Evolutionary conservation across 2,797 vertebrate species (phyloP).

Genomic region (Melanotaenia trifasciata): DNA sequence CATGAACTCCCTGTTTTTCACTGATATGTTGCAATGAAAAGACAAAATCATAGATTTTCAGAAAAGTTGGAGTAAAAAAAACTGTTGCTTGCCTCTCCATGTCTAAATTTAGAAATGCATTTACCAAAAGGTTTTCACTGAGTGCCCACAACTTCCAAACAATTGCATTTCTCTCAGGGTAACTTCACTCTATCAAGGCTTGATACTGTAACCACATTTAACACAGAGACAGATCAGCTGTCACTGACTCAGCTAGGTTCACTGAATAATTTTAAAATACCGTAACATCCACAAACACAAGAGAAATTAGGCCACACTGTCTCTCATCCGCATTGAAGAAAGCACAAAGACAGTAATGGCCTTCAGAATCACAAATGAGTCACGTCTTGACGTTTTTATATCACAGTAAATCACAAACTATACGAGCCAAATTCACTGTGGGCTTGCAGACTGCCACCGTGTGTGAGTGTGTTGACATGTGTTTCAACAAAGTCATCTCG

Average conservation of each 20-base stretch:
- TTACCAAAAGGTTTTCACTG: conserved; percentile 16
- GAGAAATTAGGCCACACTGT: conserved; percentile 50
- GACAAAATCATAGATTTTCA: not conserved
- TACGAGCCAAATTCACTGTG: conserved; percentile 46
- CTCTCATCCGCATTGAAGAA: conserved; percentile 43
- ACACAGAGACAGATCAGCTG: conserved; percentile 31
- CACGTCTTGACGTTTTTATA: conserved; percentile 69
- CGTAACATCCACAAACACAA: conserved; percentile 47
- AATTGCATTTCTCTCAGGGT: not conserved
- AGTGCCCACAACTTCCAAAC: not conserved
- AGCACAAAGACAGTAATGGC: conserved; percentile 46
- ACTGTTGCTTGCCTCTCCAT: not conserved
- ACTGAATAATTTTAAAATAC: conserved; percentile 47
- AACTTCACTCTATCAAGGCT: not conserved
- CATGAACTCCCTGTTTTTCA: not conserved
- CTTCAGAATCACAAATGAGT: conserved; percentile 66
- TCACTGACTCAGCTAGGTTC: conserved; percentile 32
- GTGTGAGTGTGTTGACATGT: conserved; percentile 47
- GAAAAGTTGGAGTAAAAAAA: not conserved
- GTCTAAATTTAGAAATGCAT: conserved; percentile 26
- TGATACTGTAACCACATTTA: not conserved
- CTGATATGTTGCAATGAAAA: not conserved
- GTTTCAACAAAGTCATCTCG: conserved; percentile 50
- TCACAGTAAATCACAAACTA: conserved; percentile 52
- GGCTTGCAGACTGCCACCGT: conserved; percentile 56